Percentiles rank a stretch among this genome's conserved stretches.
Evolutionary conservation across 2,797 vertebrate species (phyloP).

Genomic region (Telmatherina bonti): DNA sequence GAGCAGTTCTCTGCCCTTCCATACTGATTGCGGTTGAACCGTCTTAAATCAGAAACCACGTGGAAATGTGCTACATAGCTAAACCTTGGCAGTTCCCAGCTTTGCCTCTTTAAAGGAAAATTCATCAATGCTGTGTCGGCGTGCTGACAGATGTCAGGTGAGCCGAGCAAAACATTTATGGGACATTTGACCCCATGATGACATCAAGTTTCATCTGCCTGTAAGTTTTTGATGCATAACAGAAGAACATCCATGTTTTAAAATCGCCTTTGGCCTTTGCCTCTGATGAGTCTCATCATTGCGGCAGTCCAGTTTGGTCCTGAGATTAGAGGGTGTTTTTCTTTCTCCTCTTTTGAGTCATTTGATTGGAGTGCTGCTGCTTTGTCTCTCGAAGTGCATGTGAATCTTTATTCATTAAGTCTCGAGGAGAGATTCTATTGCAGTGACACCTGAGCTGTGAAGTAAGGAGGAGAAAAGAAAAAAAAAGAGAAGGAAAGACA

Average conservation of each 20-base stretch:
- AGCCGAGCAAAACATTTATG: slow-evolving; percentile 39
- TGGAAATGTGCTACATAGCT: slow-evolving; percentile 76
- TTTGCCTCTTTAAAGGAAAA: slow-evolving; percentile 44
- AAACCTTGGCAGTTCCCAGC: slow-evolving; percentile 57
- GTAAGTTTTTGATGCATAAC: slow-evolving; percentile 47
- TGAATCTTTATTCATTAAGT: slow-evolving; percentile 79
- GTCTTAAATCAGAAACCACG: slow-evolving; percentile 67
- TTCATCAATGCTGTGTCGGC: slow-evolving; percentile 73
- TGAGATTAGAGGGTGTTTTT: slow-evolving; percentile 67
- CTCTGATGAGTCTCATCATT: slow-evolving; percentile 65
- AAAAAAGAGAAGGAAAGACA: slow-evolving; percentile 48
- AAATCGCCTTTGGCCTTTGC: slow-evolving; percentile 45
- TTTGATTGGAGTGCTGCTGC: slow-evolving; percentile 68
- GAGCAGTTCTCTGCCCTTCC: slow-evolving; percentile 82
- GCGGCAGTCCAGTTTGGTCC: slow-evolving; percentile 42
- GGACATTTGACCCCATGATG: slow-evolving; percentile 57
- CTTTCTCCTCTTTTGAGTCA: slow-evolving; percentile 69
- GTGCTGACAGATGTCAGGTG: slow-evolving; percentile 63
- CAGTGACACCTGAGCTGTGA: slow-evolving; percentile 80
- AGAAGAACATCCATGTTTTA: slow-evolving; percentile 68
- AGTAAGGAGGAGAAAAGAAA: slow-evolving; percentile 38
- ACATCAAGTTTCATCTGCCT: slow-evolving; percentile 55
- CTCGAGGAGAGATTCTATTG: slow-evolving; percentile 57
- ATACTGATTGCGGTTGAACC: slow-evolving; percentile 76
- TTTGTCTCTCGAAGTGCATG: slow-evolving; percentile 66